These are phyloP conservation scores for Tipula helvola DNA, from an alignment of 2,888 invertebrate species.

Conservation along the genomic window DNA sequence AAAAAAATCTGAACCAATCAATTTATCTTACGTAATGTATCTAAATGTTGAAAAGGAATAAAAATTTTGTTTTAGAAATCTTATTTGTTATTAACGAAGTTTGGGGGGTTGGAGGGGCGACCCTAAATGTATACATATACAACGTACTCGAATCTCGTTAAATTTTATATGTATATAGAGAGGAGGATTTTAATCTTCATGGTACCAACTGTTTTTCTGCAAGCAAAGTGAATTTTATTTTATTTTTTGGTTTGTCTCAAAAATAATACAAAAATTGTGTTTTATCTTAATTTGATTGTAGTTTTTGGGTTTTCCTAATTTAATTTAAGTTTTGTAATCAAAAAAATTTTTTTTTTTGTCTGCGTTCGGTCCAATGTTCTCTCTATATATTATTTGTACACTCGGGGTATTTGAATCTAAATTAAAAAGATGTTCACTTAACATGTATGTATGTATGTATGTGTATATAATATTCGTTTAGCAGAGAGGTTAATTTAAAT, in stretches of 20 bases:
- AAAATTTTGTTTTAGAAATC: not conserved
- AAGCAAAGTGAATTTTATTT: not conserved
- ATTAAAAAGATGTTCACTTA: not conserved
- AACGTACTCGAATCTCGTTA: not conserved
- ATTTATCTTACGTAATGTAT: not conserved
- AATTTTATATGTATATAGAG: too few relatives aligned
- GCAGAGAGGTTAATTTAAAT: not conserved
- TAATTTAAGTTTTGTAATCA: not conserved
- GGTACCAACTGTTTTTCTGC: not conserved
- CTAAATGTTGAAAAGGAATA: not conserved
- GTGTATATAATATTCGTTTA: not conserved
- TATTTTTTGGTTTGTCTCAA: not conserved
- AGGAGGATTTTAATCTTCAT: not conserved
- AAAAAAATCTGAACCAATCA: not conserved
- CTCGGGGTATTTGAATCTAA: not conserved
- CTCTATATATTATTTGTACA: not conserved
- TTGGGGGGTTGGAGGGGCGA: not conserved
- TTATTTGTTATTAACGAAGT: not conserved
- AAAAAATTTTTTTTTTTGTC: not conserved
- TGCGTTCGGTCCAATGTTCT: not conserved
- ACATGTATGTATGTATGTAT: not conserved
- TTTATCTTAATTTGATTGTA: not conserved
- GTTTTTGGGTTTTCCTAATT: not conserved
- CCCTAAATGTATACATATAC: not conserved
- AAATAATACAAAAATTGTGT: not conserved